phyloP scores from a whole-genome alignment of 2,113 vertebrate genomes.

The Bos indicus region DNA sequence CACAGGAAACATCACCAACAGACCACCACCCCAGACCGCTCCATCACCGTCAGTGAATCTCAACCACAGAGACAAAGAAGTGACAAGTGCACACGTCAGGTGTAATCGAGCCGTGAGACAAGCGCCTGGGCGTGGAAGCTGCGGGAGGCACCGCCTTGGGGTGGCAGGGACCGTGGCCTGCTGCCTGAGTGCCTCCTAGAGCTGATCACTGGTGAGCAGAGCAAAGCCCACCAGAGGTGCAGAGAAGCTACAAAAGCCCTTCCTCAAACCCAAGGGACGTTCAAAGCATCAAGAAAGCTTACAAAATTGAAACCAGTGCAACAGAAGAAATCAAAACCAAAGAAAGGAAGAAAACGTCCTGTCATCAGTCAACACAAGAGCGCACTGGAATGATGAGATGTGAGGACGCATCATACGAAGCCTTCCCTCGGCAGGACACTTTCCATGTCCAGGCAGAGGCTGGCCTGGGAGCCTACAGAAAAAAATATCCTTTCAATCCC shows the following conservation, averaged over 20 bases:
- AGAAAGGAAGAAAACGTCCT: neutral
- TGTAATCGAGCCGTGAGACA: neutral
- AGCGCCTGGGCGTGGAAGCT: accelerated
- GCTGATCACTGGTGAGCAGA: neutral
- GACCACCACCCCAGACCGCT: accelerated
- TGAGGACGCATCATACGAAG: accelerated
- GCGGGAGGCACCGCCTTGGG: too few species aligned
- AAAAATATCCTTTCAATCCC: neutral
- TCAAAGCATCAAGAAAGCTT: neutral
- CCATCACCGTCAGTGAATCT: too few species aligned
- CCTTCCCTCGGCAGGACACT: neutral
- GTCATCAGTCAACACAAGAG: neutral
- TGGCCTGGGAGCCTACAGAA: neutral
- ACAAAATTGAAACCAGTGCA: neutral
- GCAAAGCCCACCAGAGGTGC: neutral
- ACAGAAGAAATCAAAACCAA: neutral
- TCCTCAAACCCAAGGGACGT: neutral
- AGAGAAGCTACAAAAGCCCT: neutral
- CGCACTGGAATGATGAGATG: neutral
- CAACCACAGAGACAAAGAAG: neutral
- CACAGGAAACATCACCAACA: neutral
- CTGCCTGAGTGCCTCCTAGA: neutral
- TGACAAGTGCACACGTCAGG: accelerated
- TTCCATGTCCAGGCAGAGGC: accelerated
- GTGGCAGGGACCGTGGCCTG: accelerated